A percentile compares a stretch with the other conserved stretches of the same genome.
These are phyloP conservation scores for Netelia virgata DNA, from an alignment of 2,888 invertebrate genomes.

Conservation along the genomic window DNA sequence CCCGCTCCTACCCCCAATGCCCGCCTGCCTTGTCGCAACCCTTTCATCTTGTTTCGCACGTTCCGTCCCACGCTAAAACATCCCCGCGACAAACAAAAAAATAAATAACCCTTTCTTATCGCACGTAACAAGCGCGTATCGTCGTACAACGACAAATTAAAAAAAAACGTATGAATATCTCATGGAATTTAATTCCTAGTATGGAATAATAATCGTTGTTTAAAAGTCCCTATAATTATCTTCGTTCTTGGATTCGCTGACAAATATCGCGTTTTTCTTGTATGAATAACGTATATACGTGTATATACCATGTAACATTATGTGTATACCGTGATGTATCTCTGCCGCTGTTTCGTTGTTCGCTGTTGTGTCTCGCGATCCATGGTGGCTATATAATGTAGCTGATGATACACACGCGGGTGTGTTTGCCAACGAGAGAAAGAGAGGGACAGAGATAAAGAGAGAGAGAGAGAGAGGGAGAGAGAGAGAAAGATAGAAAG, in stretches of 20 bases:
- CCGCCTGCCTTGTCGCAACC: conserved; percentile 41
- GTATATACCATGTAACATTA: background rate
- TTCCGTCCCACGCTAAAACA: conserved; percentile 27
- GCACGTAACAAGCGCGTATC: background rate
- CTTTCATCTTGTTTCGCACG: conserved; percentile 30
- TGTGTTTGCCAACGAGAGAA: background rate
- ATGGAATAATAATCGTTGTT: background rate
- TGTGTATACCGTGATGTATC: conserved; percentile 12
- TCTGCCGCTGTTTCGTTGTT: conserved; percentile 10
- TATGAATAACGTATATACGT: background rate
- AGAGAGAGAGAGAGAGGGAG: conserved; percentile 4
- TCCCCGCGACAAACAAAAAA: too few species aligned
- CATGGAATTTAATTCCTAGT: too few species aligned
- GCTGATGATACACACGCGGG: conserved; percentile 28
- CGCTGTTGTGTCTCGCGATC: conserved; percentile 19
- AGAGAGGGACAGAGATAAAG: background rate
- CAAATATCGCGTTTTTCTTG: background rate
- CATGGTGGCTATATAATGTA: background rate
- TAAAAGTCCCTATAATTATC: background rate
- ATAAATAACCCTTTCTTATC: background rate
- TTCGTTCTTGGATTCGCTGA: background rate
- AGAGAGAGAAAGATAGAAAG: conserved; percentile 11
- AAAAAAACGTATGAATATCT: too few species aligned
- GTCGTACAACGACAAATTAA: too few species aligned
- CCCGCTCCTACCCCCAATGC: conserved; percentile 66